Evolutionary conservation across 53 echinoderm and acorn worm species (phyloP).

Genomic region (Paracentrotus lividus): DNA sequence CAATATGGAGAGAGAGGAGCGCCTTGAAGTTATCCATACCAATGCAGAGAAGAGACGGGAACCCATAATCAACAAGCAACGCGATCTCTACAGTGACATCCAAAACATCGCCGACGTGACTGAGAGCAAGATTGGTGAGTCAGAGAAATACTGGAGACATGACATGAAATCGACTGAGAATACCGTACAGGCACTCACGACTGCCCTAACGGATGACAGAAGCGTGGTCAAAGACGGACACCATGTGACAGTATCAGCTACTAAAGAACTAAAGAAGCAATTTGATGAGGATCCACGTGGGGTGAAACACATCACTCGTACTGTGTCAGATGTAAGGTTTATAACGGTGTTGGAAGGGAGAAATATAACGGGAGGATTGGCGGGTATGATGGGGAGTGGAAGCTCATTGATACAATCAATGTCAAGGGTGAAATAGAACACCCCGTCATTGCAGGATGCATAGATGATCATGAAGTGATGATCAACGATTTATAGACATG

Average conservation of each 20-base stretch:
- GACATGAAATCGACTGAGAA: not conserved
- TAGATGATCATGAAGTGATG: not conserved
- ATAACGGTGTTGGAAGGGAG: not conserved
- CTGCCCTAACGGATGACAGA: not conserved
- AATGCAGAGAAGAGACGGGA: not conserved
- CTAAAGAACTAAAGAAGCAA: not conserved
- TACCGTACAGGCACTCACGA: not conserved
- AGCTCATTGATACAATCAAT: not conserved
- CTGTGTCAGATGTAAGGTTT: not conserved
- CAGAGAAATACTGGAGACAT: not conserved
- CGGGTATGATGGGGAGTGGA: slow-evolving; percentile 24
- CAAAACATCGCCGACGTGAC: not conserved
- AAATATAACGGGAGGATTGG: slow-evolving; percentile 28
- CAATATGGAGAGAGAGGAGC: not conserved
- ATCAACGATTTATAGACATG: too few relatives aligned
- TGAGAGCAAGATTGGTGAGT: not conserved
- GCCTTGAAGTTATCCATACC: not conserved
- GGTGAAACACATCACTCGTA: not conserved
- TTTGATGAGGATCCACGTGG: not conserved
- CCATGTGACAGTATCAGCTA: not conserved
- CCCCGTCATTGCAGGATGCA: slow-evolving; percentile 2
- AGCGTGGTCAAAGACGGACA: too few relatives aligned
- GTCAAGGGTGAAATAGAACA: not conserved
- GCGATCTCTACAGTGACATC: not conserved
- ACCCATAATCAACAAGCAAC: not conserved